Evolutionary conservation across 2,888 invertebrate species (phyloP).

Genomic region (Agrotis segetum): DNA sequence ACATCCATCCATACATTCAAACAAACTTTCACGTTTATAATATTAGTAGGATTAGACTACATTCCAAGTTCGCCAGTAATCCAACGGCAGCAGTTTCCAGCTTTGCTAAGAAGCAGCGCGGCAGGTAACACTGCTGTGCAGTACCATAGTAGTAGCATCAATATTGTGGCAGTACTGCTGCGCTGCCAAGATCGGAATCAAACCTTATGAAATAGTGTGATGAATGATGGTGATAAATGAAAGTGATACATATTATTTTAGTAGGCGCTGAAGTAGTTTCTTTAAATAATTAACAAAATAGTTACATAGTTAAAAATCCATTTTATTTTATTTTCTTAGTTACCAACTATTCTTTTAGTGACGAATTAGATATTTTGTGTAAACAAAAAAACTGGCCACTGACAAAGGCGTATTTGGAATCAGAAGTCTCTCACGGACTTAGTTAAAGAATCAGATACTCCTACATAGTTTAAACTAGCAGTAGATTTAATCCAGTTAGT

Average conservation of each 20-base stretch:
- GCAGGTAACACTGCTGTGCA: no score
- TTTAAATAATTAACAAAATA: not conserved
- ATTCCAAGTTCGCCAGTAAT: no score
- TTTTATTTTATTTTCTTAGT: not conserved
- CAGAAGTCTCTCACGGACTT: not conserved
- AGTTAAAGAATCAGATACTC: not conserved
- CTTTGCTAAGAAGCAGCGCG: no score
- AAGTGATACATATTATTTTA: not conserved
- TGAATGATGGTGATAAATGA: not conserved
- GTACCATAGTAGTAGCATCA: no score
- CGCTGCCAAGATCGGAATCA: no score
- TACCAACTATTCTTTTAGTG: no score
- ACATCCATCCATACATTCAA: no score
- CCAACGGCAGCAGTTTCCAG: no score
- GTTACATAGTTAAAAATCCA: not conserved
- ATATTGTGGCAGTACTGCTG: no score
- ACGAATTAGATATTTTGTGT: not conserved
- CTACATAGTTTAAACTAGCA: conserved; percentile 41
- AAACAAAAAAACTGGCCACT: not conserved
- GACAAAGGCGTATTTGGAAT: not conserved
- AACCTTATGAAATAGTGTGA: not conserved
- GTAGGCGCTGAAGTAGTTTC: no score
- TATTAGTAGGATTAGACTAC: no score
- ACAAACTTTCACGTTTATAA: no score
- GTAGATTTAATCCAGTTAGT: conserved; percentile 64